phyloP scores from a whole-genome alignment of 1,140 invertebrate genomes.

The Anthonomus grandis region DNA sequence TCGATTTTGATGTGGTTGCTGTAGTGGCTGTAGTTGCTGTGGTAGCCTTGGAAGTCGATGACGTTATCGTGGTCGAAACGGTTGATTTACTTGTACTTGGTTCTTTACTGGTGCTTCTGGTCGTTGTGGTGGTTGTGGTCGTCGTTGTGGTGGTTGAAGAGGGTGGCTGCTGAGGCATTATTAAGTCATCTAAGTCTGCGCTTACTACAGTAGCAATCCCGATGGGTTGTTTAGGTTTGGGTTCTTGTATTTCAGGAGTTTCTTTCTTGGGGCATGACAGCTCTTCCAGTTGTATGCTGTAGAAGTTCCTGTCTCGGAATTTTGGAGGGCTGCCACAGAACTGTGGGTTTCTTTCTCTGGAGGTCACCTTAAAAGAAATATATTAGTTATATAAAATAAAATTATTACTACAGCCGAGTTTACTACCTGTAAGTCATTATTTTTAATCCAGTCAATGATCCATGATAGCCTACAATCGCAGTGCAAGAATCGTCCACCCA shows the following conservation, averaged over 20 bases:
- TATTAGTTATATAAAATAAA: too few relatives aligned
- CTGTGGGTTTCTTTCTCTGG: slow-evolving; percentile 86
- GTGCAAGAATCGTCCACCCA: slow-evolving; percentile 82
- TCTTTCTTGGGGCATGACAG: slow-evolving; percentile 51
- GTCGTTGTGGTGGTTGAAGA: slow-evolving; percentile 37
- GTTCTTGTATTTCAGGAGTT: not conserved
- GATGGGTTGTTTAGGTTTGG: slow-evolving; percentile 21
- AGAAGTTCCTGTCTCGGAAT: slow-evolving; percentile 77
- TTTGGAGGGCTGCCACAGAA: slow-evolving; percentile 82
- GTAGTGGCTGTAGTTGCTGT: slow-evolving; percentile 44
- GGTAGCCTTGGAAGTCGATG: slow-evolving; percentile 40
- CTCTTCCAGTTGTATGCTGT: slow-evolving; percentile 78
- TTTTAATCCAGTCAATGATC: slow-evolving; percentile 87
- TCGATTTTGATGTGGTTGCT: slow-evolving; percentile 43
- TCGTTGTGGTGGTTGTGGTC: slow-evolving; percentile 30
- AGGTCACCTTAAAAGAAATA: too few relatives aligned
- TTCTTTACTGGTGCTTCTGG: slow-evolving; percentile 34
- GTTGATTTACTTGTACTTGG: slow-evolving; percentile 37
- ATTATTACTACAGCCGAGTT: too few relatives aligned
- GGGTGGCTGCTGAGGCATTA: slow-evolving; percentile 27
- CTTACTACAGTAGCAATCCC: slow-evolving; percentile 57
- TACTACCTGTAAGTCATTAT: slow-evolving; percentile 85
- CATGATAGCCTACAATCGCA: slow-evolving; percentile 86
- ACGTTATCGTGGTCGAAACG: slow-evolving; percentile 39
- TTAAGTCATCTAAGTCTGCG: slow-evolving; percentile 52